Base-by-base conservation (phyloP, 2,113 vertebrate genomes). In the Anarhynchus alexandrinus region DNA sequence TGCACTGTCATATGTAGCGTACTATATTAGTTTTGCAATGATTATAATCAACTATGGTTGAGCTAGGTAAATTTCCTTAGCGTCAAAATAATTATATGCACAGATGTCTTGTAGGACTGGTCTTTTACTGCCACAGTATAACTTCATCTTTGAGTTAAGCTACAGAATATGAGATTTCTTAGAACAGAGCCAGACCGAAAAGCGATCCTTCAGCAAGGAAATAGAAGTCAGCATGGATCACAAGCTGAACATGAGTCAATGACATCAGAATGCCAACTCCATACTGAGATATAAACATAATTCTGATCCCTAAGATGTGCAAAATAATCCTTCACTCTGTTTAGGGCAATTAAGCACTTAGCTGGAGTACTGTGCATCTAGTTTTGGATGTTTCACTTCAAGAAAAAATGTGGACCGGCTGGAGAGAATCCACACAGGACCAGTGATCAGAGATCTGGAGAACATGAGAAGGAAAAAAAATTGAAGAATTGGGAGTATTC, bases 261-360 rank as follows among this genome's bases (percentile, higher is more conserved):
- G 7, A 79, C 77, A 82, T 59, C 59, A 94, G 86, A 94, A 94
- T 82, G 65, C 81, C 84, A 78, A 45, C 83, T 96, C 72, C 86
- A 79, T 49, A 43, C 61, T 86, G 81, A 91, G 65, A 89, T 23
- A 82, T 55, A 96, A 95, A 95, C 80, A 76, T 25, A 64, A 40
- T 74, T 74, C 47, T 95, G 77, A 94, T 73, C 86, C 58, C 42
- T 70, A 58, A 78, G 59, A 86, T 47, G 55, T 23, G 22, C 5
- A 32, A 81, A 96, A 89, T 73, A 81, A 82, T 84, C 55, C 47
- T 76, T 89, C 55, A 59, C 42, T 94, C 15, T 78, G 19, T 62
- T 72, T 70, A 58, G 26, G 9, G 38, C 51, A 74, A 38, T 87
- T 84, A 71, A 78, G 12, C 52, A 89, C 69, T 90, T 82, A 92